Conservation (phyloP, 2,113 vertebrate genomes). For the Pachypanchax playfairii region DNA sequence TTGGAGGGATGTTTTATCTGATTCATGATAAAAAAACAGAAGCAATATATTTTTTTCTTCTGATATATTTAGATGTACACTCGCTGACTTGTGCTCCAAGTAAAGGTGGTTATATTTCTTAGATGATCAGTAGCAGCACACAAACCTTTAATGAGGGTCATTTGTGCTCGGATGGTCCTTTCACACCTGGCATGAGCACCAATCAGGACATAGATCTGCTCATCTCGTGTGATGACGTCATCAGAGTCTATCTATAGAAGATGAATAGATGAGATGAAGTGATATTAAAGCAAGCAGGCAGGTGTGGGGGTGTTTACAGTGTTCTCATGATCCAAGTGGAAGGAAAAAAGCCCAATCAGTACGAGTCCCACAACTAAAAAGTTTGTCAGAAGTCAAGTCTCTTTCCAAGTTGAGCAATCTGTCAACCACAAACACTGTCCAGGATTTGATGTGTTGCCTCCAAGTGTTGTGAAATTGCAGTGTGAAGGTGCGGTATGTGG, state of each 20-base stretch:
- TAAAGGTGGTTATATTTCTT: not conserved
- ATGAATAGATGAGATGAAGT: not conserved
- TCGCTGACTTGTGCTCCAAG: constrained; percentile 1
- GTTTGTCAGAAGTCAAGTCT: constrained; percentile 15
- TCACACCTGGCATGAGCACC: constrained; percentile 86
- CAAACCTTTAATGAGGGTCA: constrained; percentile 77
- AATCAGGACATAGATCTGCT: constrained; percentile 89
- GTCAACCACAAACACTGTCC: constrained; percentile 43
- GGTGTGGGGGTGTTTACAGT: too few relatives aligned
- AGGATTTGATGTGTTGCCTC: constrained; percentile 62
- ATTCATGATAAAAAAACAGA: constrained; percentile 38
- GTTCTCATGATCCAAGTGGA: too few relatives aligned
- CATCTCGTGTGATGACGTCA: constrained; percentile 89
- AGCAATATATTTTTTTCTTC: constrained; percentile 23
- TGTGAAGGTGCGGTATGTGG: constrained; percentile 71
- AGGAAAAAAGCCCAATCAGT: not conserved
- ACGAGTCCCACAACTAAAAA: not conserved
- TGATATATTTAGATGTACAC: constrained; percentile 20
- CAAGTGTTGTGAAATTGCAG: constrained; percentile 81
- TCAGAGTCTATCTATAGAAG: constrained; percentile 85
- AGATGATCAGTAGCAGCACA: not conserved
- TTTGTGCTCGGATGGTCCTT: constrained; percentile 77
- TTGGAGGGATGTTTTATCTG: constrained; percentile 50
- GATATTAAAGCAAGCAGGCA: not conserved
- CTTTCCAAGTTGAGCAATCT: constrained; percentile 16